A percentile compares a stretch with the other conserved stretches of the same genome.
These are phyloP conservation scores for Gadus chalcogrammus DNA, from an alignment of 2,113 vertebrate species.

Conservation along the genomic window DNA sequence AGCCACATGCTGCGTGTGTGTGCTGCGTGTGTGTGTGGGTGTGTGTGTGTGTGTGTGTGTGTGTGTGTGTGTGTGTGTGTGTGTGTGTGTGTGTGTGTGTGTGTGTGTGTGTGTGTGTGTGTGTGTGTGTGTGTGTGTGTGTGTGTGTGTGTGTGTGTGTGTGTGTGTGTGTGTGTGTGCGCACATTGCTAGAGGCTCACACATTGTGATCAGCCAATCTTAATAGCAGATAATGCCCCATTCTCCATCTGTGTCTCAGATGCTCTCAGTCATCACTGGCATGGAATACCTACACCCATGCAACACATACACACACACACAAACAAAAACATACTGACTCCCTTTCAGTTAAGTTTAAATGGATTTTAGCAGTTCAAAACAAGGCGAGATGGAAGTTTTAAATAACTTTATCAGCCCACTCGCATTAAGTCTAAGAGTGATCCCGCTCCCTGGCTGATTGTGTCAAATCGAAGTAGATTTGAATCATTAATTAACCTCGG, in stretches of 20 bases:
- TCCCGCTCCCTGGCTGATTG: no score
- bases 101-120: background rate
- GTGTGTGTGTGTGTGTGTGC: background rate
- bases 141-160: background rate
- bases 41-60: background rate
- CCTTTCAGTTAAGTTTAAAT: no score
- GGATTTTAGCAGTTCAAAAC: no score
- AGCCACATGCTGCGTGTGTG: background rate
- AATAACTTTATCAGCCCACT: no score
- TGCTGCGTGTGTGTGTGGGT: background rate
- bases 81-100: background rate
- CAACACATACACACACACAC: constrained; percentile 25
- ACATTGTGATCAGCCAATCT: background rate
- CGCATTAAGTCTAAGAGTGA: no score
- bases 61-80: background rate
- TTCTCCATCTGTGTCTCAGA: background rate
- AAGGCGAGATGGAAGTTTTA: no score
- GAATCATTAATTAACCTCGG: no score
- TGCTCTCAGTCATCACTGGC: background rate
- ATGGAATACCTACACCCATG: background rate
- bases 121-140: background rate
- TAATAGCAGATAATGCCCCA: background rate
- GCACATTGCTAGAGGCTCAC: background rate
- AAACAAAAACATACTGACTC: constrained; percentile 7
- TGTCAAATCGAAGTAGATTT: no score